Conservation (phyloP, 2,888 invertebrate genomes). For the Lasioglossum vierecki region DNA sequence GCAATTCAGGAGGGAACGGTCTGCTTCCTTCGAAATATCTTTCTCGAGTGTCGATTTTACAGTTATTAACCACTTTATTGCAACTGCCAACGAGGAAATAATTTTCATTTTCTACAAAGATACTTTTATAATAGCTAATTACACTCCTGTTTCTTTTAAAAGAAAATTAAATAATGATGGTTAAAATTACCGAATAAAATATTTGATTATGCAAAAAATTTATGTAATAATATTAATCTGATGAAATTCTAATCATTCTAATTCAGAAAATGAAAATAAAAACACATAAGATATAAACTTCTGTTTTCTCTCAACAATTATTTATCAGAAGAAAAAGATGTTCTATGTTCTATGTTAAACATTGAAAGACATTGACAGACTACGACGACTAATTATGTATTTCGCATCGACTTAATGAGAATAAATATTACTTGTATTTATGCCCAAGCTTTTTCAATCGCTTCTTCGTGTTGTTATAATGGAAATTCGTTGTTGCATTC, state of each 20-base stretch:
- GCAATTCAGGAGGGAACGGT: not conserved
- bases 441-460: not conserved
- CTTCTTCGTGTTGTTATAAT: not conserved
- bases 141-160: not conserved
- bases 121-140: not conserved
- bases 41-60: constrained; percentile 12
- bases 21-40: not conserved
- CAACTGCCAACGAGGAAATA: not conserved
- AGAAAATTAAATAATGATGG: not conserved
- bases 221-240: not conserved
- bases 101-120: not conserved
- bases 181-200: not conserved
- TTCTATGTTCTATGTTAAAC: not conserved
- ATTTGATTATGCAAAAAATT: not conserved
- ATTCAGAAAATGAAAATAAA: not conserved
- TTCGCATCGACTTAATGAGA: not conserved
- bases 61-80: constrained; percentile 1
- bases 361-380: not conserved
- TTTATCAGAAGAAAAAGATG: not conserved
- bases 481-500: not conserved
- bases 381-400: not conserved
- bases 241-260: not conserved
- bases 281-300: not conserved
- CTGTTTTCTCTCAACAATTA: not conserved
- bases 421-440: not conserved